Conservation (phyloP, 2,113 vertebrate species). For the Dipodomys stephensi region DNA sequence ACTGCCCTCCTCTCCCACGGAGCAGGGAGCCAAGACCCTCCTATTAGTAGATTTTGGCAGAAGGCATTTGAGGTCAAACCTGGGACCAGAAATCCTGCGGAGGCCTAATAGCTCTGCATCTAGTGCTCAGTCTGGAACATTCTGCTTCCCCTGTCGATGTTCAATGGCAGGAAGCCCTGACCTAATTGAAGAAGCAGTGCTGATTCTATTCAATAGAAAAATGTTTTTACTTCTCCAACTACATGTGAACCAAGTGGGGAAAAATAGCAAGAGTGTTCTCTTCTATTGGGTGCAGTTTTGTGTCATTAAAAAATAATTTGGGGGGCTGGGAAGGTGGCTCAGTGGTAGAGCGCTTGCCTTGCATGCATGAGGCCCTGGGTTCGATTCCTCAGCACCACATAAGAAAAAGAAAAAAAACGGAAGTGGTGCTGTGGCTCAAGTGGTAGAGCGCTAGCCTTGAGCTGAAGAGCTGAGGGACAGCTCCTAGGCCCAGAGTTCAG, state of each 20-base stretch:
- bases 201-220: conserved; percentile 63
- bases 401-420: too few species aligned
- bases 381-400: too few species aligned
- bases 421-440: too few species aligned
- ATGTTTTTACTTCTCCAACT: conserved; percentile 52
- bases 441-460: too few species aligned
- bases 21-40: not conserved
- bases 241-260: conserved; percentile 50
- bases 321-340: too few species aligned
- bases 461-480: too few species aligned
- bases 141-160: conserved; percentile 76
- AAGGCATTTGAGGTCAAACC: conserved; percentile 48
- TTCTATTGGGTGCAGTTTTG: conserved; percentile 48
- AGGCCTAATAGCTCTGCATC: conserved; percentile 56
- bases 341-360: too few species aligned
- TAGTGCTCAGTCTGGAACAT: conserved; percentile 45
- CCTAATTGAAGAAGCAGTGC: conserved; percentile 71
- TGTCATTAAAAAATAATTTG: conserved; percentile 32
- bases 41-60: not conserved
- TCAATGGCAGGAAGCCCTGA: conserved; percentile 77
- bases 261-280: conserved; percentile 27
- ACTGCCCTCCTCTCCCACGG: not conserved
- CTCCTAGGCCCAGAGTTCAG: too few species aligned
- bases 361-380: too few species aligned
- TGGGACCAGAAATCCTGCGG: conserved; percentile 16